Base-by-base conservation (phyloP, 2,888 invertebrate genomes). In the Priapulus caudatus region DNA sequence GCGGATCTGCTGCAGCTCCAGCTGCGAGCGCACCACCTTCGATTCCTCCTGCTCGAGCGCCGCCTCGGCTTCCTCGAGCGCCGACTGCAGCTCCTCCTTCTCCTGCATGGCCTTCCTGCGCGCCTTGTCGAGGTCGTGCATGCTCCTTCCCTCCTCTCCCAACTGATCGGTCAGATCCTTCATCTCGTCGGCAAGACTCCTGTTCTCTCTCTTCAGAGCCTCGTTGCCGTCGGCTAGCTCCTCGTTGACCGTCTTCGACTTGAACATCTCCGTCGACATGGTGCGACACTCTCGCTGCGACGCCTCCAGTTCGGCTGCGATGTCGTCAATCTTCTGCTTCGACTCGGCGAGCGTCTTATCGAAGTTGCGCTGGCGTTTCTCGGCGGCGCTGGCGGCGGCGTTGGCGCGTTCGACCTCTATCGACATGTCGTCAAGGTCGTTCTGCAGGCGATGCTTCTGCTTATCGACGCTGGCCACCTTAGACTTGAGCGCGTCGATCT, bases 321-420 rank as follows among this genome's bases (percentile, higher is more conserved):
- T 81, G 75, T 97, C 97, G 70, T 95, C 92, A 70, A 89, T 72
- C 81, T 97, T 98, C 78, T 92, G 86, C 77, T 97, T 95, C 98
- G 98, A 99, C 83, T 98, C 98, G 65, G 90, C 86, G 73, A 98
- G 89, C 78, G 95, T 93, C 79, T 97, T 95, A 81, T 98, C 98
- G 81, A 99, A 98, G 64, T 90, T 90, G 79, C 95, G 93, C 79
- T 97, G 97, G 77, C 93, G 97, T 90, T 98, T 97, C 77, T 98
- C 97, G 68, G 97, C 88, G 61, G 91, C 89, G 70, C 86, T 87
- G 74, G 95, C 92, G 71, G 91, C 85, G 51, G 89, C 84, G 10
- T 10, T 33, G 10, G 33, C 33, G 10, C 33, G 33, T n/a, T 33
- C 33, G 10, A 33, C 33, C n/a, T 33, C 33, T 10, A 33, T 33